A percentile compares a stretch with the other conserved stretches of the same genome.
These are phyloP conservation scores for Drosophila colorata DNA, from an alignment of 2,888 invertebrate species.

Conservation along the genomic window DNA sequence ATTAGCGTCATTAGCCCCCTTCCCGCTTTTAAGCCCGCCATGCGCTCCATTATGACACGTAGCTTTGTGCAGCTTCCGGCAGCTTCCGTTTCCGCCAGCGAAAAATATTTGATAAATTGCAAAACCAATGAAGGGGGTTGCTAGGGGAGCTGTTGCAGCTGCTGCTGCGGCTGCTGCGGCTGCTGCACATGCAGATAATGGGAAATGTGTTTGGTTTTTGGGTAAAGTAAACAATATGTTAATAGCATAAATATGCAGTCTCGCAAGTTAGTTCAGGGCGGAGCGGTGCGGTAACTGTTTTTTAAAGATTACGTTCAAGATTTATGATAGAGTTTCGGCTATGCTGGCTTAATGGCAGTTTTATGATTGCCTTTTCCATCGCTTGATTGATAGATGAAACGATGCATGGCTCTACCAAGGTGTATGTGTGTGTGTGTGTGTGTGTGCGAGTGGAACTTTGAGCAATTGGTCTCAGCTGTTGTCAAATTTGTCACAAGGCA, in stretches of 20 bases:
- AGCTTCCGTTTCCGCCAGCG: conserved; percentile 67
- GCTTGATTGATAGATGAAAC: conserved; percentile 68
- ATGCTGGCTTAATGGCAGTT: conserved; percentile 73
- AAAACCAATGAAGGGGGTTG: conserved; percentile 46
- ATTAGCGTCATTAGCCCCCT: conserved; percentile 67
- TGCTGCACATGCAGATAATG: conserved; percentile 72
- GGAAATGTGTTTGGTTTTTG: conserved; percentile 62
- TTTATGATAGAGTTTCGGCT: conserved; percentile 65
- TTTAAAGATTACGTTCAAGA: conserved; percentile 74
- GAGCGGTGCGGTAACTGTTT: conserved; percentile 32
- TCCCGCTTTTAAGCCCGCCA: not conserved
- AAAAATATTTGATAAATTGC: conserved; percentile 74
- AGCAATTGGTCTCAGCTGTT: conserved; percentile 77
- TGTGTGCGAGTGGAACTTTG: conserved; percentile 26
- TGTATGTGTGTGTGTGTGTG: conserved; percentile 4
- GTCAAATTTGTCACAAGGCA: conserved; percentile 77
- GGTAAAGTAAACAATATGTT: conserved; percentile 77
- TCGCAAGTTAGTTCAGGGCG: not conserved
- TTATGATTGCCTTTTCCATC: conserved; percentile 70
- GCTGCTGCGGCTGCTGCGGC: conserved; percentile 3
- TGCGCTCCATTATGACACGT: conserved; percentile 60
- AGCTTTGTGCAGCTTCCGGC: conserved; percentile 71
- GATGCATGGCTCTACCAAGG: conserved; percentile 46
- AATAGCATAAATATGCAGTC: conserved; percentile 49
- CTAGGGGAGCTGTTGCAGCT: conserved; percentile 1